A percentile compares a stretch with the other conserved stretches of the same genome.
These are phyloP conservation scores for Ceyx margarethae DNA, from an alignment of 2,113 vertebrate genomes.

Conservation along the genomic window DNA sequence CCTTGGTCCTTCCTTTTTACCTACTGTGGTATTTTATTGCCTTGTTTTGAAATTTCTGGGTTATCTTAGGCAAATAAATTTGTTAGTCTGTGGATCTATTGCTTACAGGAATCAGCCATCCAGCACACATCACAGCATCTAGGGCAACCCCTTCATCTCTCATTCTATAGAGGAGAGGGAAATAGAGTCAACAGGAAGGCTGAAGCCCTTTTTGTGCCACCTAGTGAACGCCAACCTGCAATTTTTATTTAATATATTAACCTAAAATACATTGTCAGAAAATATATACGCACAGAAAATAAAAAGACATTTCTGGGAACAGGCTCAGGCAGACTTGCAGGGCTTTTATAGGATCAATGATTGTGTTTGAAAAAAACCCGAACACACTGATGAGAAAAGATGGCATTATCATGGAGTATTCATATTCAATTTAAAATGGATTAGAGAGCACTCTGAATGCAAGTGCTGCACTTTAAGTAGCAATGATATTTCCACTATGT, in stretches of 20 bases:
- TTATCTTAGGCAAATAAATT: not conserved
- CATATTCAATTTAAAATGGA: slow-evolving; percentile 44
- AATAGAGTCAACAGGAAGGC: not conserved
- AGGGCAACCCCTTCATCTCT: not conserved
- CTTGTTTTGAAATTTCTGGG: not conserved
- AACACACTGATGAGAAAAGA: not conserved
- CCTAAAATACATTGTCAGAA: not conserved
- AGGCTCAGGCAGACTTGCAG: not conserved
- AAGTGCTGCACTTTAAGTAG: slow-evolving; percentile 35
- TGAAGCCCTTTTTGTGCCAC: not conserved
- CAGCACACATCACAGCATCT: fast-evolving
- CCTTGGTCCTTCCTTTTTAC: not conserved
- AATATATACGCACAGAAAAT: not conserved
- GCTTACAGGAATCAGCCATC: fast-evolving
- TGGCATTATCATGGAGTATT: not conserved
- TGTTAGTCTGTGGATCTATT: fast-evolving
- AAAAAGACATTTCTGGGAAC: fast-evolving
- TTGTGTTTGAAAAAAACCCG: not conserved
- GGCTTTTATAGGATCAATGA: not conserved
- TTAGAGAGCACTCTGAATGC: not conserved
- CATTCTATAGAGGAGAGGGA: not conserved
- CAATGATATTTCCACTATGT: not conserved
- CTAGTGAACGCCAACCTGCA: not conserved
- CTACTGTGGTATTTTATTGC: not conserved
- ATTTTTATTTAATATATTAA: not conserved